Evolutionary conservation across 1,140 invertebrate genomes (phyloP), one percentile per base, ranked within the genome.

Genomic region (Cephus cinctus): DNA sequence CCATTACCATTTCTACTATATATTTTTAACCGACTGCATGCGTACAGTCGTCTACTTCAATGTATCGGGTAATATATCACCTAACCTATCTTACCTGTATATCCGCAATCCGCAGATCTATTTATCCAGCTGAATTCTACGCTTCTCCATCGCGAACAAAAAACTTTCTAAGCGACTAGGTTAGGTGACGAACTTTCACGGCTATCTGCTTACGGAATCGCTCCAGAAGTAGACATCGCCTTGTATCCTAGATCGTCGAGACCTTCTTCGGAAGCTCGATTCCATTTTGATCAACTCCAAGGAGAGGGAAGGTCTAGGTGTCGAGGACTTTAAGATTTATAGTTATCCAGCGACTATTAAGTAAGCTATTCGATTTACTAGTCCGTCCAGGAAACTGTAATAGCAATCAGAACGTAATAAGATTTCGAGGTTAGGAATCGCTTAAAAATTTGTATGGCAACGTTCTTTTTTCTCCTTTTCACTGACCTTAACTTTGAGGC

Each of bases 181-280:
- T 49, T 50, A 50, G 40, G 41, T 56, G 50, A 53, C 46, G 9
- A 50, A 59, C 59, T 61, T 61, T 61, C 50, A 56, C 51, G 32
- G 35, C 11, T 51, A 49, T 48, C 48, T 56, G 39, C 16, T 45
- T 36, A 53, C 27, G 16, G 38, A 38, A 56, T 58, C 43, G 31
- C 40, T 38, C 52, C 39, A 42, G 44, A 56, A 54, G 15, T n/a
- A n/a, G 53, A 56, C 51, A 49, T 25, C 20, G 11, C 3, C n/a
- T n/a, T n/a, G n/a, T n/a, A n/a, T n/a, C n/a, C n/a, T n/a, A n/a
- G n/a, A n/a, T n/a, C n/a, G n/a, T n/a, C n/a, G n/a, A n/a, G n/a
- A n/a, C n/a, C n/a, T n/a, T n/a, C n/a, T n/a, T n/a, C n/a, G n/a
- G n/a, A n/a, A n/a, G n/a, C n/a, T n/a, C n/a, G n/a, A n/a, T n/a